phyloP scores from a whole-genome alignment of 1,140 invertebrate species.

The Drosophila oshimai region DNA sequence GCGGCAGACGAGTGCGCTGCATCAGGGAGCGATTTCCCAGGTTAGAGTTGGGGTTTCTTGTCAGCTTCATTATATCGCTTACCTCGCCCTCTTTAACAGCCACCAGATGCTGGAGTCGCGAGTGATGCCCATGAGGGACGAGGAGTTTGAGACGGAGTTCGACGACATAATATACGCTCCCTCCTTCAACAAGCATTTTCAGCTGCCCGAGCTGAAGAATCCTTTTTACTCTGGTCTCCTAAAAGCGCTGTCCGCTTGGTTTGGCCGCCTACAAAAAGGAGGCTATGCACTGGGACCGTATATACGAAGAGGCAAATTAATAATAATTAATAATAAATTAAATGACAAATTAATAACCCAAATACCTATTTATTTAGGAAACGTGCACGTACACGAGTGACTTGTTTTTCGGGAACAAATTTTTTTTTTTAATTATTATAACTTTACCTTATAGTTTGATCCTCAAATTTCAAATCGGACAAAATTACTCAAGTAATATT shows the following conservation, averaged over 20 bases:
- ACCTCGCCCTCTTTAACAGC: neutral
- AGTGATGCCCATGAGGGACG: neutral
- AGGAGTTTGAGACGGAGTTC: slow-evolving; percentile 26
- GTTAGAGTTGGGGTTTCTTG: neutral
- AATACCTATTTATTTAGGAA: too few relatives aligned
- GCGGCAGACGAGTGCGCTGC: slow-evolving; percentile 36
- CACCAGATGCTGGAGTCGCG: slow-evolving; percentile 41
- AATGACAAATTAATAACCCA: too few relatives aligned
- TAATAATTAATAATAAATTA: too few relatives aligned
- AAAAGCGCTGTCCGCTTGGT: slow-evolving; percentile 23
- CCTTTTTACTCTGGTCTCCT: neutral
- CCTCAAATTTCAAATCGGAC: too few relatives aligned
- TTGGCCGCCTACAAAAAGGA: slow-evolving; percentile 2
- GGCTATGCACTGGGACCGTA: neutral
- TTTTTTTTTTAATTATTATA: too few relatives aligned
- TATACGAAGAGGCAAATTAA: neutral
- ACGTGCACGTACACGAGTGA: too few relatives aligned
- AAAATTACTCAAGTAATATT: too few relatives aligned
- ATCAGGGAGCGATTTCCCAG: slow-evolving; percentile 41
- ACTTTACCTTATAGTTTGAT: too few relatives aligned
- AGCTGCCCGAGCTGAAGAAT: neutral
- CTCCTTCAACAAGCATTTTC: neutral
- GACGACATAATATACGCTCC: slow-evolving; percentile 25
- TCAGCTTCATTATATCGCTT: neutral
- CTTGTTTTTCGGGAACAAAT: too few relatives aligned